Percentiles rank a stretch among this genome's conserved stretches.
Conservation (phyloP, 2,113 vertebrate genomes). For the Lophius piscatorius region DNA sequence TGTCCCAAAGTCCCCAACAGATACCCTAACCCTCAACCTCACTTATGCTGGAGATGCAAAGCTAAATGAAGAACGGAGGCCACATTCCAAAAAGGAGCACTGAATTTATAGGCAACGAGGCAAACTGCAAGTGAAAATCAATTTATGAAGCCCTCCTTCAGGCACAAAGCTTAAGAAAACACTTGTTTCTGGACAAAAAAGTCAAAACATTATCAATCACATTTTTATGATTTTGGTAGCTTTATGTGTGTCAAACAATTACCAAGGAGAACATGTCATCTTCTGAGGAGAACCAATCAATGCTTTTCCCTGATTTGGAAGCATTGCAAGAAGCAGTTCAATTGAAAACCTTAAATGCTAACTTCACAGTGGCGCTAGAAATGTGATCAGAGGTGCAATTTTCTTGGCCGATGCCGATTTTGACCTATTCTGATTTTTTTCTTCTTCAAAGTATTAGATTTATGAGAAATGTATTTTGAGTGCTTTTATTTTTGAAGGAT, state of each 20-base stretch:
- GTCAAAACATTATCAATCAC: not conserved
- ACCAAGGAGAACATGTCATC: too few species aligned
- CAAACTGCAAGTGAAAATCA: constrained; percentile 10
- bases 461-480: too few species aligned
- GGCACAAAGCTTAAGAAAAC: not conserved
- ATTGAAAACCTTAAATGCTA: too few species aligned
- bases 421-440: too few species aligned
- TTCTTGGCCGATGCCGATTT: too few species aligned
- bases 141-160: not conserved
- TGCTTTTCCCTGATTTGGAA: too few species aligned
- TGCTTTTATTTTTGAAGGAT: too few species aligned
- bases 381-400: too few species aligned
- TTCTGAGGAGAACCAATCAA: too few species aligned
- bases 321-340: too few species aligned
- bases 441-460: too few species aligned
- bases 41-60: constrained; percentile 41
- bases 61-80: constrained; percentile 33
- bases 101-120: not conserved
- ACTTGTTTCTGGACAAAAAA: not conserved
- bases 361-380: too few species aligned
- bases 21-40: not conserved
- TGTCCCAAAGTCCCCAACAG: constrained; percentile 22
- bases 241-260: not conserved
- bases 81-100: constrained; percentile 28
- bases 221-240: not conserved